These are phyloP conservation scores for Pachydiplax longipennis DNA, from an alignment of 2,888 invertebrate genomes.

Conservation along the genomic window DNA sequence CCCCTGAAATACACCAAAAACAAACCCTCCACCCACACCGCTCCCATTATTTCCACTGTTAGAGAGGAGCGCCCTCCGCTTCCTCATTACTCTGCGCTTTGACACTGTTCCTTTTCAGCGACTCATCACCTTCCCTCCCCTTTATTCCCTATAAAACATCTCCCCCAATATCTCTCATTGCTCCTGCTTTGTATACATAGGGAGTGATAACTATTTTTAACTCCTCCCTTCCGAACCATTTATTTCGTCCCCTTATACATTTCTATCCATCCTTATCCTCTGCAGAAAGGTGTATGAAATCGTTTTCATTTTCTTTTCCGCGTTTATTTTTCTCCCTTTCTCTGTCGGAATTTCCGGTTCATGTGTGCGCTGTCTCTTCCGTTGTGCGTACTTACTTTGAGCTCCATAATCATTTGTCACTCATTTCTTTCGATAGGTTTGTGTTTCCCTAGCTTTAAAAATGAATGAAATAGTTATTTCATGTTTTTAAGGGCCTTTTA, in stretches of 20 bases:
- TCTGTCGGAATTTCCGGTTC: no score
- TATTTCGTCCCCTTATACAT: background rate
- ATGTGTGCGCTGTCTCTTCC: no score
- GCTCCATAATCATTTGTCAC: no score
- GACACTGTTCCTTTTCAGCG: conserved; percentile 39
- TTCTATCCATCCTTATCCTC: no score
- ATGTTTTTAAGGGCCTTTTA: no score
- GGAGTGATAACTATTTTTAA: background rate
- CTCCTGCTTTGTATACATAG: background rate
- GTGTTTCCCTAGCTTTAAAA: no score
- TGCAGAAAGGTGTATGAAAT: background rate
- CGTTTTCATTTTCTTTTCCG: background rate
- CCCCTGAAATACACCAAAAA: conserved; percentile 10
- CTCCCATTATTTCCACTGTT: conserved; percentile 37
- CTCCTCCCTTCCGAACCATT: background rate
- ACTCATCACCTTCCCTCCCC: conserved; percentile 22
- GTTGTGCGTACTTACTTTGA: no score
- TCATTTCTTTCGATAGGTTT: no score
- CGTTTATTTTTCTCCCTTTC: background rate
- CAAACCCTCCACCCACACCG: conserved; percentile 1
- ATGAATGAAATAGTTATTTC: no score
- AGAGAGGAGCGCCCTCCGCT: conserved; percentile 15
- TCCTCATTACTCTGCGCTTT: conserved; percentile 42
- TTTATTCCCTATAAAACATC: background rate
- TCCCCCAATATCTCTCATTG: background rate